Evolutionary conservation across 2,888 invertebrate species (phyloP).

Genomic region (Xestoiulus laeticollis): DNA sequence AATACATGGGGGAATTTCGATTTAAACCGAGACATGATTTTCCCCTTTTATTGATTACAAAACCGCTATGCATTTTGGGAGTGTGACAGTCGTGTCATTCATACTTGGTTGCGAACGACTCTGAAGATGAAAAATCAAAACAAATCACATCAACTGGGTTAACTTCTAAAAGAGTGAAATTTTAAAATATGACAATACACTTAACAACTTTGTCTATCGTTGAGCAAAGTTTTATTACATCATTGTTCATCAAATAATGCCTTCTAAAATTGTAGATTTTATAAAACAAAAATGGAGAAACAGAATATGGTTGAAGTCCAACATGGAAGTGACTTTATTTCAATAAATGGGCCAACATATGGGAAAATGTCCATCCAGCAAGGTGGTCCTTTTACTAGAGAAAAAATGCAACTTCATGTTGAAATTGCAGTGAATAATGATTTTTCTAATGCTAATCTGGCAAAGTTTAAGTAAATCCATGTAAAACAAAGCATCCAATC

Average conservation of each 20-base stretch:
- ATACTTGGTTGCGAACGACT: not conserved
- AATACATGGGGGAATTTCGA: not conserved
- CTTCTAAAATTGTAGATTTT: too few species aligned
- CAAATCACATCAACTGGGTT: not conserved
- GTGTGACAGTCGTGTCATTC: not conserved
- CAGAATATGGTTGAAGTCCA: too few species aligned
- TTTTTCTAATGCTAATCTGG: not conserved
- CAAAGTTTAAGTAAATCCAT: not conserved
- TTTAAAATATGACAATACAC: not conserved
- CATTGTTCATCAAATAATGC: too few species aligned
- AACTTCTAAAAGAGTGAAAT: not conserved
- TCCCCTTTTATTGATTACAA: not conserved
- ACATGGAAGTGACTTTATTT: too few species aligned
- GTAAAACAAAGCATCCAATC: not conserved
- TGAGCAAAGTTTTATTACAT: too few species aligned
- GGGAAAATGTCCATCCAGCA: too few species aligned
- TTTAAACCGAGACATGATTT: slow-evolving; percentile 22
- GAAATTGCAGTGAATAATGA: not conserved
- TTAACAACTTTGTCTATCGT: not conserved
- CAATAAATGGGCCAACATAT: too few species aligned
- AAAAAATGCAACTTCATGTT: not conserved
- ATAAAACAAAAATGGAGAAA: too few species aligned
- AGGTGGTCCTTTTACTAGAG: not conserved
- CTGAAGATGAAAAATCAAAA: not conserved
- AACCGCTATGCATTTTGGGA: not conserved